phyloP scores from a whole-genome alignment of 2,888 invertebrate genomes.

The Acanthoscelides obtectus region DNA sequence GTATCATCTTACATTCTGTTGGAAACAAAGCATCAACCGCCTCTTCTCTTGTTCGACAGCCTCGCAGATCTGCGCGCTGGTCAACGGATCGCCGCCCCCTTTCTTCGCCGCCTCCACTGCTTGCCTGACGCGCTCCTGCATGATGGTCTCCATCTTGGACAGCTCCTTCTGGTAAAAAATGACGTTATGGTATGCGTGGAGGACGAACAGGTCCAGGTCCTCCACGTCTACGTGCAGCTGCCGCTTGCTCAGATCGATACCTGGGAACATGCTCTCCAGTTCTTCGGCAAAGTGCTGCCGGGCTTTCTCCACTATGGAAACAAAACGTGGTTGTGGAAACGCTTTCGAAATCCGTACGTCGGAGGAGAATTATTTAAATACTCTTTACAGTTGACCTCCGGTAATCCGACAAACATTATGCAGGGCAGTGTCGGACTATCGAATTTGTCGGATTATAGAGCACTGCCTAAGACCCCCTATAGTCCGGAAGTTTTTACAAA shows the following conservation, averaged over 20 bases:
- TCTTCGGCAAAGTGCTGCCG: conserved; percentile 60
- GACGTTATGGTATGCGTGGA: conserved; percentile 74
- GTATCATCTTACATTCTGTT: conserved; percentile 60
- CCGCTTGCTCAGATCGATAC: conserved; percentile 63
- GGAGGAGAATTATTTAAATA: too few species aligned
- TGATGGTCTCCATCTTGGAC: conserved; percentile 63
- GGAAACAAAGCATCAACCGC: conserved; percentile 63
- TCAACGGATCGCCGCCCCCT: conserved; percentile 50
- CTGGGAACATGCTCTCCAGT: conserved; percentile 67
- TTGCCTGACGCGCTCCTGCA: conserved; percentile 57
- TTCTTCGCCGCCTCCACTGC: conserved; percentile 56
- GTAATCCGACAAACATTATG: too few species aligned
- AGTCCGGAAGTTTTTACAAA: too few species aligned
- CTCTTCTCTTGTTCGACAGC: conserved; percentile 66
- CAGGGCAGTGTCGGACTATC: too few species aligned
- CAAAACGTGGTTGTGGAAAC: not conserved
- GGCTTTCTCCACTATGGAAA: conserved; percentile 53
- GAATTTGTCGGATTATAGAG: too few species aligned
- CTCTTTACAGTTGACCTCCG: too few species aligned
- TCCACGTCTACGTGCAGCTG: conserved; percentile 49
- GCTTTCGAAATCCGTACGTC: not conserved
- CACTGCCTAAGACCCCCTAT: too few species aligned
- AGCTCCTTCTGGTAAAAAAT: conserved; percentile 73
- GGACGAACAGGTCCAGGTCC: conserved; percentile 65
- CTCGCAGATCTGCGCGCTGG: conserved; percentile 59